Evolutionary conservation across 1,140 invertebrate species (phyloP), one percentile per base, ranked within the genome.

Genomic region (Dendrolimus punctatus): DNA sequence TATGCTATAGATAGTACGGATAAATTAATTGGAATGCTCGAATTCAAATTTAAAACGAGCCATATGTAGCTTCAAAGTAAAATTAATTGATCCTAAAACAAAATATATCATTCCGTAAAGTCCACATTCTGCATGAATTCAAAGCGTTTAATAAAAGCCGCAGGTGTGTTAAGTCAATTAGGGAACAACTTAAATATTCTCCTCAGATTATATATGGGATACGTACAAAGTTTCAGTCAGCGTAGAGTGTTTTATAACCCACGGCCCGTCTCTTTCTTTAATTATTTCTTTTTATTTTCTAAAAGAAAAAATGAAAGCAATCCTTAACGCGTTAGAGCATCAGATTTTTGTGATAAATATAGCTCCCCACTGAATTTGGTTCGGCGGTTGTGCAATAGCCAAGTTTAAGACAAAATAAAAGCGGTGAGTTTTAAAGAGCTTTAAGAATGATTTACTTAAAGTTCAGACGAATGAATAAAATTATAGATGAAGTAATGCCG

Each of bases 271-370:
- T 80, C 76, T 58, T 68, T 66, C 72, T 70, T 76, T 83, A 78
- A 81, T 83, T 80, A 80, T 81, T 79, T 80, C 69, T 75, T 71
- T 76, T 66, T 68, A 78, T 80, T 80, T 80, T 71, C 68, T 77
- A 45, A 68, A 67, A 55, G 48, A 58, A 52, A 69, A 73, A 74
- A 81, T 80, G 76, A 77, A 64, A 58, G 52, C 23, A 23, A 23
- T 53, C 57, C 40, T 8, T 46, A 46, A 66, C 68, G 66, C 71
- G 66, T 71, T 71, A 64, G 68, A 75, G 78, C 71, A 62, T 81
- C 77, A 74, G 71, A 80, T 80, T 81, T 23, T 79, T 73, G 72
- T 72, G 66, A 71, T 84, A 81, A 79, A 84, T 79, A 76, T 84
- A 84, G 71, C 62, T 60, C 63, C 71, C 77, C 73, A 69, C 66